Evolutionary conservation across 2,888 invertebrate species (phyloP).

Genomic region (Xestia ashworthii): DNA sequence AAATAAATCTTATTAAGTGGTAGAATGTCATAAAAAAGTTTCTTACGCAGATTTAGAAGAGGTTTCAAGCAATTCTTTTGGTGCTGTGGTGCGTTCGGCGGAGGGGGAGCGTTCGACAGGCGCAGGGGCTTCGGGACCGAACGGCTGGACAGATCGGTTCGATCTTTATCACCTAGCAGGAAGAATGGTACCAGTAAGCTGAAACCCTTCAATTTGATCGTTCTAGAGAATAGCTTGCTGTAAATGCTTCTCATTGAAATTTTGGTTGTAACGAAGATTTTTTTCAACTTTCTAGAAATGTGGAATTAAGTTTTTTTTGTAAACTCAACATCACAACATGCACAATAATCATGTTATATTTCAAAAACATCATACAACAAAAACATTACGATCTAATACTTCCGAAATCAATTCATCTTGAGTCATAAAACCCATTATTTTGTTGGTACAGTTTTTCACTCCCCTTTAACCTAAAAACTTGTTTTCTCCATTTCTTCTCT

Average conservation of each 20-base stretch:
- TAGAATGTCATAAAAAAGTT: constrained; percentile 15
- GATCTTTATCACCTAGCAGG: constrained; percentile 92
- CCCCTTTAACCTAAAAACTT: constrained; percentile 22
- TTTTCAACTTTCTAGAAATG: background rate
- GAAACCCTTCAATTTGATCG: constrained; percentile 3
- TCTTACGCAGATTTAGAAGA: constrained; percentile 94
- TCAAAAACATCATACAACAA: constrained; percentile 18
- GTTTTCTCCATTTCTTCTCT: constrained; percentile 27
- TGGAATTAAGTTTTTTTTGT: constrained; percentile 13
- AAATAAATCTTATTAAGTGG: background rate
- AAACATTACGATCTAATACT: constrained; percentile 28
- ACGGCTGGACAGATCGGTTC: constrained; percentile 94
- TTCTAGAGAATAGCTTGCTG: constrained; percentile 43
- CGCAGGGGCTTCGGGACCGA: constrained; percentile 94
- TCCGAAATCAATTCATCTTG: constrained; percentile 5
- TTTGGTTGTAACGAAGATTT: constrained; percentile 23
- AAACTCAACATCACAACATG: constrained; percentile 5
- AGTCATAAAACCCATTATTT: constrained; percentile 30
- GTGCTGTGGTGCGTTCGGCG: constrained; percentile 94
- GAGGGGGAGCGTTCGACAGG: constrained; percentile 92
- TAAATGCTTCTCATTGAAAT: constrained; percentile 57
- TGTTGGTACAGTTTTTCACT: constrained; percentile 21
- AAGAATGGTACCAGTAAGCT: constrained; percentile 88
- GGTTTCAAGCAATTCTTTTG: constrained; percentile 98
- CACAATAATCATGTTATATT: constrained; percentile 23